A percentile compares a stretch with the other conserved stretches of the same genome.
phyloP scores from a whole-genome alignment of 2,797 vertebrate species.

The Morelia viridis region DNA sequence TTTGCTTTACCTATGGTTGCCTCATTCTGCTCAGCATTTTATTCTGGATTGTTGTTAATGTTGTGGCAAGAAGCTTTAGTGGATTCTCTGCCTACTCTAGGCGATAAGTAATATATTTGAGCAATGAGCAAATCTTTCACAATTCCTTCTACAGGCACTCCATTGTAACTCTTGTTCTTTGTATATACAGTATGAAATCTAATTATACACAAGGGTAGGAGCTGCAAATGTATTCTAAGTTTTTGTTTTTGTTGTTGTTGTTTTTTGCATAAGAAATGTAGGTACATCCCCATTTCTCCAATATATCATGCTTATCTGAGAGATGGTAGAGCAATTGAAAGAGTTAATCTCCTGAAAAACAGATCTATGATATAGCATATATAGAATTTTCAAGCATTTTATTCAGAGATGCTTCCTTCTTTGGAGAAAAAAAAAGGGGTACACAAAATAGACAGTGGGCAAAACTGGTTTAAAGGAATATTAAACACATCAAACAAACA shows the following conservation, averaged over 20 bases:
- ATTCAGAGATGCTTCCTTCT: neutral
- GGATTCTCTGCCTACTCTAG: neutral
- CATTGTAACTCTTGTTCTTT: neutral
- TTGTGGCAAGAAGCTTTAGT: neutral
- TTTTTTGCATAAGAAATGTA: neutral
- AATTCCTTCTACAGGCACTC: neutral
- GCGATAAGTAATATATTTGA: neutral
- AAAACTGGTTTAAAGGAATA: neutral
- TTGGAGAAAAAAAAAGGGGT: neutral
- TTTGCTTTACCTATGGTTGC: neutral
- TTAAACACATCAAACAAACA: neutral
- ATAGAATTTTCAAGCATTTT: accelerated
- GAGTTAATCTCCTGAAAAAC: neutral
- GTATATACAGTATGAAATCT: neutral
- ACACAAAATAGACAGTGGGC: neutral
- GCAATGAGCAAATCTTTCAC: neutral
- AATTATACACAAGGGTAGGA: neutral
- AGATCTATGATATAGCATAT: neutral
- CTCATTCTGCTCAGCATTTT: neutral
- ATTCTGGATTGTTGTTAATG: neutral
- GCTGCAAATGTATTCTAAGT: neutral
- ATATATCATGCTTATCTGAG: neutral
- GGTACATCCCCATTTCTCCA: neutral
- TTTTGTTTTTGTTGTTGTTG: neutral
- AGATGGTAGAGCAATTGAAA: neutral